A percentile compares a stretch with the other conserved stretches of the same genome.
phyloP scores from a whole-genome alignment of 2,888 invertebrate genomes.

The Amphimallon solstitiale region DNA sequence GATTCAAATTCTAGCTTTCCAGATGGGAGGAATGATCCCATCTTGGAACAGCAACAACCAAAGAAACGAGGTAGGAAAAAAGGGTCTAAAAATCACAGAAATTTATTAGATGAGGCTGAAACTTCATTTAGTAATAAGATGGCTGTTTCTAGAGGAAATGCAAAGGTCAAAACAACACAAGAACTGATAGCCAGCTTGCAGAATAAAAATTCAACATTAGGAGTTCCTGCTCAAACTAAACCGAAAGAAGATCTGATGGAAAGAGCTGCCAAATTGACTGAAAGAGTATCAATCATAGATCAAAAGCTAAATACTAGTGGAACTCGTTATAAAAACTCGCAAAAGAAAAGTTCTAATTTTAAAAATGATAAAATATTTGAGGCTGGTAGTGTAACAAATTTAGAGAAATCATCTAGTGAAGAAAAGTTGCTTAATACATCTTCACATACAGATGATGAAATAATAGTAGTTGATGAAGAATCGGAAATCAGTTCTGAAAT shows the following conservation, averaged over 20 bases:
- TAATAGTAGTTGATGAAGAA: constrained; percentile 50
- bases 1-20: constrained; percentile 67
- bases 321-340: constrained; percentile 57
- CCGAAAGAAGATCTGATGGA: constrained; percentile 60
- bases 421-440: constrained; percentile 31
- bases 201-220: constrained; percentile 51
- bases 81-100: constrained; percentile 67
- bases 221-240: constrained; percentile 40
- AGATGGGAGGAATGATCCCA: constrained; percentile 60
- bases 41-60: constrained; percentile 60
- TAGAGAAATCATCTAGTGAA: constrained; percentile 45
- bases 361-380: constrained; percentile 54
- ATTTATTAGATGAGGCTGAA: constrained; percentile 66
- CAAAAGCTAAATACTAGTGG: constrained; percentile 58
- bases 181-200: constrained; percentile 83
- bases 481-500: constrained; percentile 18
- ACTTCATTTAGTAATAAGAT: constrained; percentile 68
- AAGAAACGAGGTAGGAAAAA: constrained; percentile 71
- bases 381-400: constrained; percentile 58
- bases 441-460: constrained; percentile 43
- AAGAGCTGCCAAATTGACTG: constrained; percentile 61
- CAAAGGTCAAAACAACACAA: constrained; percentile 80
- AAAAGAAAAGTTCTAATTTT: constrained; percentile 44
- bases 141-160: constrained; percentile 69
- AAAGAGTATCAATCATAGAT: constrained; percentile 61